Percentiles rank a stretch among this genome's conserved stretches.
Conservation (phyloP, 2,797 vertebrate species). For the Schizopygopsis malacanthus region DNA sequence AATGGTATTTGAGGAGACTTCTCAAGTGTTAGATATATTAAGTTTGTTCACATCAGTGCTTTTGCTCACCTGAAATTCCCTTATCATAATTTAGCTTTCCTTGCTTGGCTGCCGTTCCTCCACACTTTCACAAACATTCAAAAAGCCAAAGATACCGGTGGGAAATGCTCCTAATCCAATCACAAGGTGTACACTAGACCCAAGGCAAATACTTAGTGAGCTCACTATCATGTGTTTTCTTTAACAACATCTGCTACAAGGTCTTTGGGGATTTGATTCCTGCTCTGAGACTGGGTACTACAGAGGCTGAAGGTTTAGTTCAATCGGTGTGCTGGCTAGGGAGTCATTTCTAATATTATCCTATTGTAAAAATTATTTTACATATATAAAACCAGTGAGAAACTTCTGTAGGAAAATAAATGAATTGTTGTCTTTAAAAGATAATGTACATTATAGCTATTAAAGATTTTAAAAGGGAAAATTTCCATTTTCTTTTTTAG, state of each 20-base stretch:
- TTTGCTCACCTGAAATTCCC: conserved; percentile 41
- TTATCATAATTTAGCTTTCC: conserved; percentile 36
- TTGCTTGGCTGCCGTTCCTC: conserved; percentile 35
- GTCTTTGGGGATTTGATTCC: conserved; percentile 17
- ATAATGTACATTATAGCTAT: too few relatives aligned
- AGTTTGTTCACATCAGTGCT: conserved; percentile 50
- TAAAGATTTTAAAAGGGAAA: too few relatives aligned
- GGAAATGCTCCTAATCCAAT: conserved; percentile 56
- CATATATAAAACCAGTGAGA: not conserved
- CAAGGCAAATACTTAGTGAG: conserved; percentile 48
- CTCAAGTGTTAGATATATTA: conserved; percentile 51
- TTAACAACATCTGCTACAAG: conserved; percentile 36
- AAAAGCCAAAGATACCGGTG: conserved; percentile 43
- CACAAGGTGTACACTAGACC: conserved; percentile 41
- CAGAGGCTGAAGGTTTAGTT: conserved; percentile 5
- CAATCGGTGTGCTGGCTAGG: conserved; percentile 4
- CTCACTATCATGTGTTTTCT: conserved; percentile 39
- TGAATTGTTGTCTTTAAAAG: too few relatives aligned
- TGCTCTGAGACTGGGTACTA: conserved; percentile 7
- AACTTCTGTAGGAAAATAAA: not conserved
- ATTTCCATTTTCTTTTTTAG: too few relatives aligned
- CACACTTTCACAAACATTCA: conserved; percentile 42
- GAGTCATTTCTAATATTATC: conserved; percentile 5
- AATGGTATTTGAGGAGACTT: conserved; percentile 11
- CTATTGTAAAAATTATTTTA: conserved; percentile 27